Evolutionary conservation across 2,113 vertebrate genomes (phyloP).

Genomic region (Charadrius vociferus): DNA sequence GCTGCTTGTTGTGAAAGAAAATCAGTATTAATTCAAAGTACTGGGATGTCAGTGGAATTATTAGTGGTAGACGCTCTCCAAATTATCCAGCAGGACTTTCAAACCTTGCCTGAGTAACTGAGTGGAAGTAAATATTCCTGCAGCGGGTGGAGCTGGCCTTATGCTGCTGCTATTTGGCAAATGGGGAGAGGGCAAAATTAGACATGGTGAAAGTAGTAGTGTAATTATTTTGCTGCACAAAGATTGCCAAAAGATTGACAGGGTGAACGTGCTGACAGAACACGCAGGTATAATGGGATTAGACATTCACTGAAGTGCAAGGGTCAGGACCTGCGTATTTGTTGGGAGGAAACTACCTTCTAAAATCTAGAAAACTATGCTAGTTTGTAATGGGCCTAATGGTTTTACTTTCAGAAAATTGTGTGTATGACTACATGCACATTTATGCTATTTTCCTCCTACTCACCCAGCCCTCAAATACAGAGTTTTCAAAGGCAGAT

Average conservation of each 20-base stretch:
- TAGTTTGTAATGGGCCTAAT: background rate
- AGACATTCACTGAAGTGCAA: background rate
- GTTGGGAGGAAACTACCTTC: background rate
- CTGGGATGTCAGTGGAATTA: slow-evolving; percentile 46
- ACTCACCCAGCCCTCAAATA: background rate
- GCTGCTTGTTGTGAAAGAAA: slow-evolving; percentile 55
- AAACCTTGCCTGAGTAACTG: slow-evolving; percentile 32
- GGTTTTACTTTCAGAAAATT: background rate
- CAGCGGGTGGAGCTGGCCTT: background rate
- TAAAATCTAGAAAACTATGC: background rate
- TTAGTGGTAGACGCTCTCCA: slow-evolving; percentile 34
- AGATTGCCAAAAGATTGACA: background rate
- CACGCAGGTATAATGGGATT: slow-evolving; percentile 17
- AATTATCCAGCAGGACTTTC: slow-evolving; percentile 38
- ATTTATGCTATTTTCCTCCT: background rate
- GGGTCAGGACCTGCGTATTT: background rate
- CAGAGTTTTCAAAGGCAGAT: background rate
- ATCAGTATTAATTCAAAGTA: slow-evolving; percentile 66
- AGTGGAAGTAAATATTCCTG: slow-evolving; percentile 21
- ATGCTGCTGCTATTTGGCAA: slow-evolving; percentile 8
- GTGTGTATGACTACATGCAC: background rate
- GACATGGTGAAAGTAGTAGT: background rate
- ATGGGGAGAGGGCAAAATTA: background rate
- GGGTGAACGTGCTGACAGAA: background rate
- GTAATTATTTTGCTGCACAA: slow-evolving; percentile 31